Evolutionary conservation across 2,797 vertebrate genomes (phyloP), one percentile per base, ranked within the genome.

Genomic region (Heteromormyrus szaboi): DNA sequence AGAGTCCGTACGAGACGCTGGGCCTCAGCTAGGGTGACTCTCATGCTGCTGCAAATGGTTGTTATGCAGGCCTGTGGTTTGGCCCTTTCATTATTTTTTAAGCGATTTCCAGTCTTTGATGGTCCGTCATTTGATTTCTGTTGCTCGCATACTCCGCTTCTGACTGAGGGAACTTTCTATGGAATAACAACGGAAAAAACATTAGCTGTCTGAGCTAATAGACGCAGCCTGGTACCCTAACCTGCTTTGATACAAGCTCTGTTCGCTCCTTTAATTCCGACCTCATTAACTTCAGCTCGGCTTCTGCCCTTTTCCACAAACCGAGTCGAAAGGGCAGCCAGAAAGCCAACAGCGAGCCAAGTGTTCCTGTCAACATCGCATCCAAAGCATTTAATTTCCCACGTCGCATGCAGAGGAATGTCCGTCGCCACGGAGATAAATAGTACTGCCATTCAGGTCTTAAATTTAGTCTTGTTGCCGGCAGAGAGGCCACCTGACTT

Each of bases 311-410:
- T 84, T 68, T 68, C 62, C 25, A 68, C 29, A 29, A 68, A 33
- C 62, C 11, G 3, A 22, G 25, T 56, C 17, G 4, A 41, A 37
- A 50, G 50, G 33, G 50, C 48, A 85, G 48, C 46, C 65, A 50
- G 44, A 29, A 85, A 51, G 48, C 29, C 22, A 41, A 88, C 33
- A 88, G 33, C 12, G 41, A 22, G 2, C 19, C 29, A 25, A 44
- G 33, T 25, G 72, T 88, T 83, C 84, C 51, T 25, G 54, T n/a
- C 48, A 59, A 19, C 3, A 4, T 83, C 50, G 51, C 81, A 88
- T 83, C 44, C 51, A 83, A 59, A 48, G 88, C 72, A 83, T 83
- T 88, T 81, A 25, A 83, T 84, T 83, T 11, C 37, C 88, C 29
- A 8, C 53, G 51, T 50, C 4, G 51, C 72, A 33, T 46, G 53